A percentile compares a stretch with the other conserved stretches of the same genome.
phyloP scores from a whole-genome alignment of 2,888 invertebrate genomes.

The Drosophila koepferae region DNA sequence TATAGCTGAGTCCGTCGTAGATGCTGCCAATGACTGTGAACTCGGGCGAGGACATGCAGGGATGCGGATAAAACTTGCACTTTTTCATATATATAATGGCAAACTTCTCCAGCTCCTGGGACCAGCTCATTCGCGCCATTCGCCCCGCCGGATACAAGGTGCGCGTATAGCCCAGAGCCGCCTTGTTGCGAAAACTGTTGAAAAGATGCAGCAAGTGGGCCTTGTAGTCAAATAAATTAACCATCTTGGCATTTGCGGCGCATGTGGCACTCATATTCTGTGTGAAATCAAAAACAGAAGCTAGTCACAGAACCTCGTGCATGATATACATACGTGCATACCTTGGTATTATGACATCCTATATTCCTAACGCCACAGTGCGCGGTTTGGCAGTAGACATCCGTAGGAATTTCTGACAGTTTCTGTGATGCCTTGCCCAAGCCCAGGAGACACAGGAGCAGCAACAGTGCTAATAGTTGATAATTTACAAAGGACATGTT shows the following conservation, averaged over 20 bases:
- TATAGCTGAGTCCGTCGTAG: constrained; percentile 18
- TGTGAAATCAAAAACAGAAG: background rate
- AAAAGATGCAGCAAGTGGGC: constrained; percentile 21
- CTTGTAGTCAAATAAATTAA: constrained; percentile 7
- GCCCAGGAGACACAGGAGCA: background rate
- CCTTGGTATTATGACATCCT: constrained; percentile 26
- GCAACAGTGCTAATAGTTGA: background rate
- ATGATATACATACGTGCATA: constrained; percentile 7
- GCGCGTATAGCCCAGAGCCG: constrained; percentile 37
- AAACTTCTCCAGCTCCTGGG: constrained; percentile 47
- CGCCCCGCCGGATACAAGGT: constrained; percentile 44
- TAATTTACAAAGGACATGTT: constrained; percentile 11
- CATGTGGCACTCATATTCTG: constrained; percentile 34
- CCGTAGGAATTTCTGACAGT: background rate
- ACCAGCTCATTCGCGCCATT: constrained; percentile 62
- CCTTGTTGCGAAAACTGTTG: constrained; percentile 49
- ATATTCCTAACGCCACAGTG: constrained; percentile 43
- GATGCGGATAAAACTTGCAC: constrained; percentile 10
- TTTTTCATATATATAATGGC: constrained; percentile 26
- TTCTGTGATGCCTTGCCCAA: rapidly evolving
- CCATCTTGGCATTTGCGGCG: background rate
- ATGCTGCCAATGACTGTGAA: constrained; percentile 49
- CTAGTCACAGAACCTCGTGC: background rate
- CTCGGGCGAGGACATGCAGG: constrained; percentile 46
- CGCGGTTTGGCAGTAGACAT: constrained; percentile 27